phyloP scores from a whole-genome alignment of 2,113 vertebrate genomes.

The Leucosticte australis region DNA sequence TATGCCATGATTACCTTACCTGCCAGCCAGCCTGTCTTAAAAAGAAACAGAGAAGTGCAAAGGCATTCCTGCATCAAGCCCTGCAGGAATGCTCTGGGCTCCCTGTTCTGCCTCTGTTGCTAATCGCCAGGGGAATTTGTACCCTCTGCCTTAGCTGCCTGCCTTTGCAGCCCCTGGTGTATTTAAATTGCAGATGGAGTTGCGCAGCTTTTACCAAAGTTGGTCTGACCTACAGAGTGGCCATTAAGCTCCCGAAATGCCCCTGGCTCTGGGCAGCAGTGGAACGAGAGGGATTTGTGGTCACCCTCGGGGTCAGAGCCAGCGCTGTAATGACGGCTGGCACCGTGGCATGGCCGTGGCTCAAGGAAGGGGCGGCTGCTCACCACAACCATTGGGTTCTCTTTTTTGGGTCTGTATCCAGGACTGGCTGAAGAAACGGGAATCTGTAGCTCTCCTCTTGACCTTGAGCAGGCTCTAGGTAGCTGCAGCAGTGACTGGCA shows the following conservation, averaged over 20 bases:
- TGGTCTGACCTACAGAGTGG: background rate
- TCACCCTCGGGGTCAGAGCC: background rate
- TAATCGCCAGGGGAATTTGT: background rate
- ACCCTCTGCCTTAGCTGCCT: background rate
- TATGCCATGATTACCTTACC: background rate
- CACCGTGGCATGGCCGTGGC: fast-evolving
- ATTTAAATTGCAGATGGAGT: background rate
- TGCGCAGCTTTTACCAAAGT: background rate
- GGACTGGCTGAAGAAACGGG: fast-evolving
- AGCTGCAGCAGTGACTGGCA: background rate
- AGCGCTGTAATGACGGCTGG: background rate
- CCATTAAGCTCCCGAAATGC: background rate
- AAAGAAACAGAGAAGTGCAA: background rate
- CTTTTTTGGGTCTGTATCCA: background rate
- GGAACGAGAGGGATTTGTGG: background rate
- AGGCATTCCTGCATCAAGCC: background rate
- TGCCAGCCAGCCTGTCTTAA: background rate
- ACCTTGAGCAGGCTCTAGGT: background rate
- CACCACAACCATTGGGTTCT: fast-evolving
- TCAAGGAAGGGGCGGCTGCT: background rate
- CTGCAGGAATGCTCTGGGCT: background rate
- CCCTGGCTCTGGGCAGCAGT: background rate
- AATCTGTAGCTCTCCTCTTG: background rate
- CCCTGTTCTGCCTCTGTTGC: background rate
- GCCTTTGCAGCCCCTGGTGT: background rate